These are phyloP conservation scores for Dolichoris vasculosae DNA, from an alignment of 1,140 invertebrate species.

Conservation along the genomic window DNA sequence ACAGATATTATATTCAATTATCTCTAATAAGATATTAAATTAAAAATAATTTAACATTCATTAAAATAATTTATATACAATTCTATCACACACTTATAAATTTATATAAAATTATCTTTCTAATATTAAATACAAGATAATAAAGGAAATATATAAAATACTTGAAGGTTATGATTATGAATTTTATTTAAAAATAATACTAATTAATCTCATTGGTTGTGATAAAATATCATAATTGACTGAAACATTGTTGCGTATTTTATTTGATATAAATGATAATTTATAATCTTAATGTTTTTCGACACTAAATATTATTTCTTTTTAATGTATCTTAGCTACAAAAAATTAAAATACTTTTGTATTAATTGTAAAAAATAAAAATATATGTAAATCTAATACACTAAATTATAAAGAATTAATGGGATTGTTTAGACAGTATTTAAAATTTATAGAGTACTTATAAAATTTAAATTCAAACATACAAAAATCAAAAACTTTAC, in stretches of 20 bases:
- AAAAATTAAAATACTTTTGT: neutral
- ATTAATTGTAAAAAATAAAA: neutral
- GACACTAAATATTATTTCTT: conserved; percentile 1
- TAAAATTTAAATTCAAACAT: too few relatives aligned
- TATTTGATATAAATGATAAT: neutral
- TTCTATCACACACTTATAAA: neutral
- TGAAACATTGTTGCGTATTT: conserved; percentile 16
- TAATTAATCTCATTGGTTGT: neutral
- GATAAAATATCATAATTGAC: conserved; percentile 22
- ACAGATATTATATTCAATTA: too few relatives aligned
- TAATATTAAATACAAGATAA: neutral
- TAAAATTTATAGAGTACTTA: too few relatives aligned
- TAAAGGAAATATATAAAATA: neutral
- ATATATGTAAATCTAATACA: too few relatives aligned
- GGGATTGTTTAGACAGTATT: too few relatives aligned
- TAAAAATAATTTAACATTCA: too few relatives aligned
- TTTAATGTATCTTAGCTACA: neutral
- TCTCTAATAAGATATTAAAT: too few relatives aligned
- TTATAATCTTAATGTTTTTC: neutral
- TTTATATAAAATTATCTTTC: neutral
- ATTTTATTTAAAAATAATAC: neutral
- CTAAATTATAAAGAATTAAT: too few relatives aligned
- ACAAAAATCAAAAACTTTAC: too few relatives aligned
- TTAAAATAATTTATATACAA: too few relatives aligned
- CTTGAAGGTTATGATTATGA: neutral